phyloP scores from a whole-genome alignment of 2,797 vertebrate genomes.

The Onychomys torridus region DNA sequence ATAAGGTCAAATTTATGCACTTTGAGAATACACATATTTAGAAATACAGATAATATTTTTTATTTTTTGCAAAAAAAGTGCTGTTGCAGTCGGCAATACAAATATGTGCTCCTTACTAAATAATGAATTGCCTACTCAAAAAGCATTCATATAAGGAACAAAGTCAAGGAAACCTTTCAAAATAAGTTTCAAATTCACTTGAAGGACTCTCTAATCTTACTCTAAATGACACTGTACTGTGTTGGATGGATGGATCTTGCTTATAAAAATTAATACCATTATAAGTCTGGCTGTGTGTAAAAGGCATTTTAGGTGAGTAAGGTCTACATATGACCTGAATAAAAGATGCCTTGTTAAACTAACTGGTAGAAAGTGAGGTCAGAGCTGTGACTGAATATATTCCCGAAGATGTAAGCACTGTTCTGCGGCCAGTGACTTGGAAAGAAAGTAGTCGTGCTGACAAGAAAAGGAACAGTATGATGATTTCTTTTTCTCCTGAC shows the following conservation, averaged over 20 bases:
- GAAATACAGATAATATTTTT: background rate
- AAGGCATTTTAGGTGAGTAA: background rate
- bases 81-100: background rate
- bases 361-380: conserved; percentile 8
- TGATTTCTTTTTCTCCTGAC: conserved; percentile 19
- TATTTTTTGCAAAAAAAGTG: background rate
- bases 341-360: conserved; percentile 1
- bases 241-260: background rate
- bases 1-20: background rate
- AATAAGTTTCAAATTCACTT: conserved; percentile 12
- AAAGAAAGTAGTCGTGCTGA: background rate
- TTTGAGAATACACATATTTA: background rate
- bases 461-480: background rate
- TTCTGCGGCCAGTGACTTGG: background rate
- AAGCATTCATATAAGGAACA: conserved; percentile 14
- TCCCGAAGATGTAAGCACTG: background rate
- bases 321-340: background rate
- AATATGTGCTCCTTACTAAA: conserved; percentile 34
- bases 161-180: background rate
- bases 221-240: background rate
- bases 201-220: background rate
- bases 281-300: background rate
- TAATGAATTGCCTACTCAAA: conserved; percentile 9
- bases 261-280: conserved; percentile 28
- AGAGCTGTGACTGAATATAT: background rate